Conservation (phyloP, 2,888 invertebrate species). For the Cyaniris semiargus region DNA sequence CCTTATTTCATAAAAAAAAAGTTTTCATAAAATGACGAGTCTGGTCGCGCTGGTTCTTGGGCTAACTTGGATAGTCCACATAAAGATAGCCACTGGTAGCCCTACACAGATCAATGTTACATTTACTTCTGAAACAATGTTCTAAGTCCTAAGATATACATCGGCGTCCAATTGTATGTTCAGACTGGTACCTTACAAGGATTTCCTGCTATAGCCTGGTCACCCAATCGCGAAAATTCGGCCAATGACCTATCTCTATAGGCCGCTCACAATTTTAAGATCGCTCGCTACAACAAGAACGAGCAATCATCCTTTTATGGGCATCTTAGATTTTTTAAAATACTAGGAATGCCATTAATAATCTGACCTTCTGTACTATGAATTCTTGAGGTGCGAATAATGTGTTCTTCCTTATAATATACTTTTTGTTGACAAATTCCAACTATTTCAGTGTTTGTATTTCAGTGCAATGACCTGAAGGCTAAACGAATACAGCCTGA, state of each 20-base stretch:
- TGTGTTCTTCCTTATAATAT: too few species aligned
- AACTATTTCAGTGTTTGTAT: too few species aligned
- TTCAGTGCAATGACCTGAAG: not conserved
- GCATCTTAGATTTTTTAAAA: not conserved
- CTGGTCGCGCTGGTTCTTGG: too few species aligned
- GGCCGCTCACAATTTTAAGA: too few species aligned
- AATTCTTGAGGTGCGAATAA: too few species aligned
- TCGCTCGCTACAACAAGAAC: too few species aligned
- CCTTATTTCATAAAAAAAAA: too few species aligned
- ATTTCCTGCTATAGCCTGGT: not conserved
- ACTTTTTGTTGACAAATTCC: too few species aligned
- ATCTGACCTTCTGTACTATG: not conserved
- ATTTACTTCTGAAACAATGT: conserved; percentile 6
- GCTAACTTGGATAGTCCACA: not conserved
- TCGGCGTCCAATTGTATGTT: not conserved
- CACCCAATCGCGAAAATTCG: not conserved
- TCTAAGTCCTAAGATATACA: not conserved
- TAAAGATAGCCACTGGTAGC: not conserved
- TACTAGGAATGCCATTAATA: not conserved
- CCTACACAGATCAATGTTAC: not conserved
- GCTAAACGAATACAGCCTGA: not conserved
- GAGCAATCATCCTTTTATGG: not conserved
- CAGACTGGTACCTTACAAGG: not conserved
- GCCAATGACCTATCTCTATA: not conserved
- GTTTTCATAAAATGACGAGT: too few species aligned